These are phyloP conservation scores for Pseudoatta argentina DNA, from an alignment of 1,140 invertebrate species.

Conservation along the genomic window DNA sequence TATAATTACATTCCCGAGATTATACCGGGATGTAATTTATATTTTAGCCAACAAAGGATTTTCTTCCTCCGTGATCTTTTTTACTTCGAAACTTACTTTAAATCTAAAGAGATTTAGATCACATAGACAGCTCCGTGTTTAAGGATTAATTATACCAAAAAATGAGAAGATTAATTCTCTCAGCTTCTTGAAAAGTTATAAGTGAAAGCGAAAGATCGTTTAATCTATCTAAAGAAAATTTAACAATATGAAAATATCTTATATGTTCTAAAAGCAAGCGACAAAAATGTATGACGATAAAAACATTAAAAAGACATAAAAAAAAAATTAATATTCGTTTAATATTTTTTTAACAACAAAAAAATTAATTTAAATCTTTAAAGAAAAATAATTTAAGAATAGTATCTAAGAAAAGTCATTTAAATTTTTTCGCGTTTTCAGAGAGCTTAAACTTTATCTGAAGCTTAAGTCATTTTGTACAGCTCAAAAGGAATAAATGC, in stretches of 20 bases:
- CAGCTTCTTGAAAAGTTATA: background rate
- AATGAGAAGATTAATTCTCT: slow-evolving; percentile 9
- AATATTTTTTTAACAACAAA: background rate
- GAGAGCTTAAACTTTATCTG: background rate
- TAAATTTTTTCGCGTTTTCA: slow-evolving; percentile 11
- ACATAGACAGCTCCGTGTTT: slow-evolving; percentile 19
- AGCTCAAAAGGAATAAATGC: slow-evolving; percentile 17
- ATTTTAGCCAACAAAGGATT: background rate
- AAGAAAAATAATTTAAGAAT: background rate
- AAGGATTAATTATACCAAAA: slow-evolving; percentile 2
- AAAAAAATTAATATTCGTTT: background rate
- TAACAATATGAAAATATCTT: background rate
- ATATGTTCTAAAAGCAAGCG: background rate
- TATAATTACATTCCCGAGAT: slow-evolving; percentile 26
- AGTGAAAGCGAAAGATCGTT: slow-evolving; percentile 14
- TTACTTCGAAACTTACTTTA: slow-evolving; percentile 32
- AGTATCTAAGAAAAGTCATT: background rate
- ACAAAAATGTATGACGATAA: background rate
- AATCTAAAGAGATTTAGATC: slow-evolving; percentile 31
- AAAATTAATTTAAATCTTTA: background rate
- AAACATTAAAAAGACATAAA: background rate
- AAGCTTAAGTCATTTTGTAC: slow-evolving; percentile 20
- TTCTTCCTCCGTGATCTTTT: background rate
- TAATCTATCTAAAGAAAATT: background rate
- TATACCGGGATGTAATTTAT: slow-evolving; percentile 7